Percentiles rank a stretch among this genome's conserved stretches.
These are phyloP conservation scores for Drosophila nebulosa DNA, from an alignment of 1,140 invertebrate species.

Conservation along the genomic window DNA sequence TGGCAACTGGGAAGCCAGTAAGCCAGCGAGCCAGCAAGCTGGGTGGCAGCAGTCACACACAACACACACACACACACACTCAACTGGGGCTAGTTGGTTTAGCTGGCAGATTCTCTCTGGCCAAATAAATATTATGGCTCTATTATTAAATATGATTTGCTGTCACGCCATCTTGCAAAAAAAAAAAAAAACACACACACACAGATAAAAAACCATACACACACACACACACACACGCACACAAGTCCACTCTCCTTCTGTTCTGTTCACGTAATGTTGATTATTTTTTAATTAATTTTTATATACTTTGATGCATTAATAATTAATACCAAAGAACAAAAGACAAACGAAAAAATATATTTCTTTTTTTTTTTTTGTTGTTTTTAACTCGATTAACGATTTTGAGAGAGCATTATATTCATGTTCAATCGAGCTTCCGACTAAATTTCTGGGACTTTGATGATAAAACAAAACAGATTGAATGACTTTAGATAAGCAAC, in stretches of 20 bases:
- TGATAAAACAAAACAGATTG: no score
- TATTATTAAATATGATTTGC: slow-evolving; percentile 75
- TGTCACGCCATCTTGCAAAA: slow-evolving; percentile 60
- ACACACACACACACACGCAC: slow-evolving; percentile 29
- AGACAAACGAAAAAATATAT: not conserved
- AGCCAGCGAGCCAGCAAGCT: no score
- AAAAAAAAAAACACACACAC: not conserved
- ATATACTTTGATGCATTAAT: slow-evolving; percentile 69
- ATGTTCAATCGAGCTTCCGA: no score
- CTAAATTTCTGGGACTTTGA: no score
- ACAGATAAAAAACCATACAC: no score
- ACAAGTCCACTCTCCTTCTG: not conserved
- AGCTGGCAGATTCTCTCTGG: slow-evolving; percentile 8
- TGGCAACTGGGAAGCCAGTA: no score
- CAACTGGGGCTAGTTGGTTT: not conserved
- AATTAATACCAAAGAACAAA: slow-evolving; percentile 40
- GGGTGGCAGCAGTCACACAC: slow-evolving; percentile 5
- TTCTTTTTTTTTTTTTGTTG: slow-evolving; percentile 42
- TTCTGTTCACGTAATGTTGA: slow-evolving; percentile 62
- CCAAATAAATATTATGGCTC: slow-evolving; percentile 65
- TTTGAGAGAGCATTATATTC: slow-evolving; percentile 37
- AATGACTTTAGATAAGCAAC: no score
- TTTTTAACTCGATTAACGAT: slow-evolving; percentile 3
- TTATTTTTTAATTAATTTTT: slow-evolving; percentile 77
- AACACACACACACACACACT: not conserved